Base-by-base conservation (phyloP, 2,888 invertebrate species). In the Chrysolina oricalcia region DNA sequence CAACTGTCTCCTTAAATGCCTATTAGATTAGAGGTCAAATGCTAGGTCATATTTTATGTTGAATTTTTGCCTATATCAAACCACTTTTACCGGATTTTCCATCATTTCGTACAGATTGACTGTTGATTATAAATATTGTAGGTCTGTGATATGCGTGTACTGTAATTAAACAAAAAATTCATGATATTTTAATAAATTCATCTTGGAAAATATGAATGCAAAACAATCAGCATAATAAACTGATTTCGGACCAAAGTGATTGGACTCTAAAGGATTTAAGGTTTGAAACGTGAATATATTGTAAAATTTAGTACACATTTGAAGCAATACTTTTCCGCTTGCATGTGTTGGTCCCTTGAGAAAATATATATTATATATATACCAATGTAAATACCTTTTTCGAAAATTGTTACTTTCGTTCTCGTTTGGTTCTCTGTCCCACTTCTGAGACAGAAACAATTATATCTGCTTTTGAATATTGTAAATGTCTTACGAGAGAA, bases 71-170 rank as follows among this genome's bases (percentile, higher is more conserved):
- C 1, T n/a, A 40, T 15, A 67, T 48, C 67, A 48, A 40, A 19
- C 67, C 53, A 67, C 67, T 67, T 23, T 23, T 13, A 21, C 11
- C 1, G 21, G 53, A 11, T 46, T 70, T 63, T 50, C 40, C 65
- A 53, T 19, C 35, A 59, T 66, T 66, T 23, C 19, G 27, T 56
- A 43, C 64, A 27, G 68, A 53, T 53, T 68, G 68, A n/a, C 50
- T 75, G 71, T 77, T 71, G 68, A 73, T 81, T 84, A 80, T 85
- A 85, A 87, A 87, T 88, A 87, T 87, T 87, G 89, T 89, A 89
- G 89, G 86, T 87, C 89, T 89, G 89, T 89, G 89, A 89, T 89
- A 89, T 89, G 87, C 85, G 87, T 88, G 88, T 89, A 87, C 86
- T 85, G 87, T 86, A 85, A 86, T 85, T 85, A 85, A 84, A 82